Base-by-base conservation (phyloP, 2,797 vertebrate species). In the Helostoma temminkii region DNA sequence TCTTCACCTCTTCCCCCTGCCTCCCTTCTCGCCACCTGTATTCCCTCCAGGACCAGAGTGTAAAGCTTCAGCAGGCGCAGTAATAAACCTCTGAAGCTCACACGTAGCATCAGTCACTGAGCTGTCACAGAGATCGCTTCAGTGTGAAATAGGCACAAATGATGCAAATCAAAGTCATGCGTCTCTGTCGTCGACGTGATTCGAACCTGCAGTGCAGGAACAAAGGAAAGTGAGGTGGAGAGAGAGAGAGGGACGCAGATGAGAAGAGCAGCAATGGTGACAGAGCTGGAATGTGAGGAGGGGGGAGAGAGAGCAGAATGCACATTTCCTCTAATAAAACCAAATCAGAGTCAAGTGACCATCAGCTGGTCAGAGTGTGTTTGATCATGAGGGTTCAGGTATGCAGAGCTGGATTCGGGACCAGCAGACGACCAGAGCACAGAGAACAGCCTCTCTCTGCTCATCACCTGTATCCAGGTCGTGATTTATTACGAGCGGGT, bases 381-480 rank as follows among this genome's bases (percentile, higher is more conserved):
- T 94, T 94, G 93, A 95, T 95, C 96, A 96, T 89, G 95, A 92
- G 96, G 92, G 93, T 83, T 95, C 92, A 95, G 93, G 94, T 95
- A 95, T 97, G 94, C 88, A 71, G 87, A 88, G 82, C 80, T 82
- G 73, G 87, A 87, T 71, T 54, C 58, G 65, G 76, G 84, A 82
- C 78, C 90, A 85, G n/a, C n/a, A n/a, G n/a, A n/a, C n/a, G n/a
- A n/a, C n/a, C 74, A 86, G 87, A 47, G 39, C 11, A 48, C 70
- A 43, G 52, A 54, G 24, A 36, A 43, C 22, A 7, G 34, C 42
- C 26, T 5, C 32, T 48, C 39, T 7, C 39, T 11, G 9, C 34
- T 10, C 53, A 11, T 80, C 78, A 85, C 84, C 83, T 82, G 68
- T 25, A 39, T 39, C 7, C 8, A 43, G 55, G 70, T 54, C 32